A percentile compares a stretch with the other conserved stretches of the same genome.
Conservation (phyloP, 2,888 invertebrate genomes). For the Meliscaeva auricollis region DNA sequence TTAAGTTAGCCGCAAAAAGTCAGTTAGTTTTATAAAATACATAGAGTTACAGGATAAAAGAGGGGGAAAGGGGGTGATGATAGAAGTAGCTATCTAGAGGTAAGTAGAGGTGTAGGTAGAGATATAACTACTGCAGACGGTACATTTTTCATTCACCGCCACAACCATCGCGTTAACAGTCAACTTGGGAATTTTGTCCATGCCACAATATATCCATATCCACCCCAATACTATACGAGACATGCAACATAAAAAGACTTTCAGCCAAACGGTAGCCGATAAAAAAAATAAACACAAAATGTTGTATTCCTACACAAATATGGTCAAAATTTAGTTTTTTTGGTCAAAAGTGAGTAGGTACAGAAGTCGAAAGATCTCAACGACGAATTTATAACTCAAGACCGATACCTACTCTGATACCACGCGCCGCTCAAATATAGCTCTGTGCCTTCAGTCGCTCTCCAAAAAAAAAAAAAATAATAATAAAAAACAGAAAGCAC, state of each 20-base stretch:
- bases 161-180: constrained; percentile 60
- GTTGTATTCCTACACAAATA: constrained; percentile 39
- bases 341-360: constrained; percentile 56
- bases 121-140: constrained; percentile 41
- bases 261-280: constrained; percentile 58
- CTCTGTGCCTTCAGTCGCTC: constrained; percentile 52
- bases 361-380: constrained; percentile 46
- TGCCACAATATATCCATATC: constrained; percentile 45
- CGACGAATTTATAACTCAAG: constrained; percentile 64
- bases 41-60: not conserved
- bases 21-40: constrained; percentile 21
- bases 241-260: constrained; percentile 7
- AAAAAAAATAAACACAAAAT: not conserved
- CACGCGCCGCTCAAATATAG: constrained; percentile 43
- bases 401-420: constrained; percentile 30
- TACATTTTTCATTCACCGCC: constrained; percentile 69
- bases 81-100: too few species aligned
- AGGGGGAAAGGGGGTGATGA: not conserved
- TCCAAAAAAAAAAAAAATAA: constrained; percentile 17
- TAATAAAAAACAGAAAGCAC: constrained; percentile 27
- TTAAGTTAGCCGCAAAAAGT: constrained; percentile 59
- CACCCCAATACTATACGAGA: constrained; percentile 32
- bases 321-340: constrained; percentile 69
- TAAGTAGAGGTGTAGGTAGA: not conserved
- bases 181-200: constrained; percentile 72